Evolutionary conservation across 2,113 vertebrate species (phyloP).

Genomic region (Desmodus rotundus): DNA sequence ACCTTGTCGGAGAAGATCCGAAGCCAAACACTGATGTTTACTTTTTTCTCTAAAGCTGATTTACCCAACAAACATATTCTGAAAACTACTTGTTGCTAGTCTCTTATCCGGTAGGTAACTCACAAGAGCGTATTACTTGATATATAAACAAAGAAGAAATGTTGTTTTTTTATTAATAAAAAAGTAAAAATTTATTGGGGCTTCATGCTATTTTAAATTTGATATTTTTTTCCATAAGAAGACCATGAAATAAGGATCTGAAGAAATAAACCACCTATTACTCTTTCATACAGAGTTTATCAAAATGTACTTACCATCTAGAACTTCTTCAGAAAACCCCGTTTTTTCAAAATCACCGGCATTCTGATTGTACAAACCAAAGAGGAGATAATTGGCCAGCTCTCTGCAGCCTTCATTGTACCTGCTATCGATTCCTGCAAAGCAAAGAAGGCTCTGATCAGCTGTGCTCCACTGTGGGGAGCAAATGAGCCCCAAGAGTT

Average conservation of each 20-base stretch:
- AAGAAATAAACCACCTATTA: slow-evolving; percentile 9
- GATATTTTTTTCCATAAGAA: neutral
- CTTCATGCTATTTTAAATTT: slow-evolving; percentile 13
- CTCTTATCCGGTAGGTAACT: neutral
- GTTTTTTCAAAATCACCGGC: slow-evolving; percentile 85
- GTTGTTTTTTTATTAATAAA: neutral
- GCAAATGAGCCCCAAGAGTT: neutral
- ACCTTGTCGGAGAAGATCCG: neutral
- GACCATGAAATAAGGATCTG: neutral
- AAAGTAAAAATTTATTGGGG: neutral
- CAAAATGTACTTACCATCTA: slow-evolving; percentile 88
- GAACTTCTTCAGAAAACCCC: slow-evolving; percentile 93
- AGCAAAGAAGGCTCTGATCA: slow-evolving; percentile 40
- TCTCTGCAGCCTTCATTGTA: slow-evolving; percentile 97
- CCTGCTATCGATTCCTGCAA: slow-evolving; percentile 95
- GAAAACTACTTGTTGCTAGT: slow-evolving; percentile 12
- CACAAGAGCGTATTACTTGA: neutral
- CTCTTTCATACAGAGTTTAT: neutral
- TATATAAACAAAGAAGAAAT: neutral
- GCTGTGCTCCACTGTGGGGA: neutral
- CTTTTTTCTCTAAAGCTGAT: neutral
- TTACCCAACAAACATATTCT: slow-evolving; percentile 37
- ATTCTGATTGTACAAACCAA: slow-evolving; percentile 91
- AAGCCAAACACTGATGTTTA: neutral
- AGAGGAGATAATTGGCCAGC: slow-evolving; percentile 94